These are phyloP conservation scores for Dryomyza anilis DNA, from an alignment of 2,888 invertebrate species.

Conservation along the genomic window DNA sequence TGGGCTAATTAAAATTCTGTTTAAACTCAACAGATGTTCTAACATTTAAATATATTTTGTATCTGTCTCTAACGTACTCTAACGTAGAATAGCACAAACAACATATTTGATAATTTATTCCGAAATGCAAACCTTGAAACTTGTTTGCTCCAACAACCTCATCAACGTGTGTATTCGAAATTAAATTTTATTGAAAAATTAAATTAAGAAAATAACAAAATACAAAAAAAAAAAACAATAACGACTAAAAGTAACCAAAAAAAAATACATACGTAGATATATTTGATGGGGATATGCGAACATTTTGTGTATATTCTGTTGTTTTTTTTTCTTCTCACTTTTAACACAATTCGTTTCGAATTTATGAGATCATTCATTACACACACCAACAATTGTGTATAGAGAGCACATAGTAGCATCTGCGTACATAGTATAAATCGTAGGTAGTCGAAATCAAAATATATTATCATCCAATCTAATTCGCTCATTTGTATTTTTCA, in stretches of 20 bases:
- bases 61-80: too few species aligned
- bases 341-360: background rate
- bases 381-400: too few species aligned
- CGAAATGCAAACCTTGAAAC: slow-evolving; percentile 8
- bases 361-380: slow-evolving; percentile 10
- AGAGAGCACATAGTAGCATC: background rate
- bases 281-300: too few species aligned
- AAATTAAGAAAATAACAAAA: too few species aligned
- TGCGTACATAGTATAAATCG: background rate
- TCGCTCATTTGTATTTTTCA: too few species aligned
- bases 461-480: background rate
- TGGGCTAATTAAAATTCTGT: too few species aligned
- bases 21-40: too few species aligned
- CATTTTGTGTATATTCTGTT: background rate
- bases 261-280: background rate
- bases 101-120: too few species aligned
- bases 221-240: too few species aligned
- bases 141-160: background rate
- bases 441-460: background rate
- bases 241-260: background rate
- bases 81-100: too few species aligned
- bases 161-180: background rate
- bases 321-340: background rate
- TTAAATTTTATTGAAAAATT: background rate
- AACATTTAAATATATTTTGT: too few species aligned